Base-by-base conservation (phyloP, 2,888 invertebrate species). In the Cacoxenus indagator region DNA sequence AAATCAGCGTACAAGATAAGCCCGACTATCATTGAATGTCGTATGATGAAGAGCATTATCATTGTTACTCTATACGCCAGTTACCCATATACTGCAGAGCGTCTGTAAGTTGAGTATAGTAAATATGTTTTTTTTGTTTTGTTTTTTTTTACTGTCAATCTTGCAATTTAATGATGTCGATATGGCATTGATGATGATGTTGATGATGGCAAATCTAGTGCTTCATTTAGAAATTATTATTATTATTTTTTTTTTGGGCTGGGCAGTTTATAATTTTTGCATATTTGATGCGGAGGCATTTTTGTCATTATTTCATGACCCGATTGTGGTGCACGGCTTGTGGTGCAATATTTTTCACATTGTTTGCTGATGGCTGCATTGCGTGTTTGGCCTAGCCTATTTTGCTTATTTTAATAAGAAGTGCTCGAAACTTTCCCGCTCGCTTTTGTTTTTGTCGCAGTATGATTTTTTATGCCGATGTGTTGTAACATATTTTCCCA, bases 91-190 rank as follows among this genome's bases (percentile, higher is more conserved):
- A 14, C 37, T n/a, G n/a, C 37, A 37, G 9, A 11, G 37, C 37
- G 37, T 14, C 37, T 37, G 14, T 37, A 51, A 8, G 22, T 9
- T 19, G 22, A 2, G 17, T 19, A 22, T 19, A 22, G 22, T 19
- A n/a, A 9, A 55, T 4, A 51, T 51, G 9, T 64, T 29, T 66
- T 45, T 27, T 24, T 17, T 17, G 24, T 46, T 61, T 62, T 19
- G 9, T 69, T 69, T 67, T 43, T 57, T 55, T 72, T 64, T 70
- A 72, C 78, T 80, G 77, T 75, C 78, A 82, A 80, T 80, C 82
- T 81, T 73, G 69, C 81, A 75, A 80, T 78, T 80, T 76, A 78
- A 24, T 31, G 37, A 22, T 19, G 55, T 62, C 54, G 54, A 37
- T 43, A 51, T 22, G 22, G 22, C 51, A 22, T 51, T 51, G 51